These are phyloP conservation scores for Trachymyrmex cornetzi DNA, from an alignment of 1,140 invertebrate genomes.

Conservation along the genomic window DNA sequence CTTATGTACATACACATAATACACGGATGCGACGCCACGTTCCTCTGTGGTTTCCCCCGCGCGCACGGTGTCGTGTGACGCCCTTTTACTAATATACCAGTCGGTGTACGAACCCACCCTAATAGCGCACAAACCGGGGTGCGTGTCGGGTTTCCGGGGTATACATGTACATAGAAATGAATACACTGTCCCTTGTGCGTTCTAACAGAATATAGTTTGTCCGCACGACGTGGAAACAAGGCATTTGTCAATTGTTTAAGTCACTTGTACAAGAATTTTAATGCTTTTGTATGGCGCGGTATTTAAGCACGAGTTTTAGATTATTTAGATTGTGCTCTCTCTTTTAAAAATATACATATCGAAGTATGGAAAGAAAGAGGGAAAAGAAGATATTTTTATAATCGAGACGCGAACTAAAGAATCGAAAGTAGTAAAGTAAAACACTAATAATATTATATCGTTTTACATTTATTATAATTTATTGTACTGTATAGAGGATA, in stretches of 20 bases:
- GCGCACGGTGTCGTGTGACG: slow-evolving; percentile 24
- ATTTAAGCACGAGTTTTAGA: not conserved
- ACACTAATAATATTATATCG: not conserved
- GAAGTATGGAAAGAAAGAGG: no score
- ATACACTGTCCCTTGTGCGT: slow-evolving; percentile 37
- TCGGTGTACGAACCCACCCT: slow-evolving; percentile 10
- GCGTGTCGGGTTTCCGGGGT: slow-evolving; percentile 42
- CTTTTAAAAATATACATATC: not conserved
- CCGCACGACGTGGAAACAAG: not conserved
- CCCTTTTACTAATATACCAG: slow-evolving; percentile 49
- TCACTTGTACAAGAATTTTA: not conserved
- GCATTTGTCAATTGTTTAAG: slow-evolving; percentile 48
- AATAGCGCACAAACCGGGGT: slow-evolving; percentile 42
- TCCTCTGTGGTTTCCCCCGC: slow-evolving; percentile 57
- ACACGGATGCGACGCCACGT: slow-evolving; percentile 54
- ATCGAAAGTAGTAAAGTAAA: not conserved
- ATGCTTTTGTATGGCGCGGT: not conserved
- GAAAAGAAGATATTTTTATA: not conserved
- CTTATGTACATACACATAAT: slow-evolving; percentile 54
- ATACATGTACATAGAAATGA: slow-evolving; percentile 44
- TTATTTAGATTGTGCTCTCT: not conserved
- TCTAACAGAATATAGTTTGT: slow-evolving; percentile 43
- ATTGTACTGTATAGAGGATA: not conserved
- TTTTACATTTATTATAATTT: not conserved
- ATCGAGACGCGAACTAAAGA: not conserved